Base-by-base conservation (phyloP, 2,113 vertebrate species). In the Pluvialis apricaria region DNA sequence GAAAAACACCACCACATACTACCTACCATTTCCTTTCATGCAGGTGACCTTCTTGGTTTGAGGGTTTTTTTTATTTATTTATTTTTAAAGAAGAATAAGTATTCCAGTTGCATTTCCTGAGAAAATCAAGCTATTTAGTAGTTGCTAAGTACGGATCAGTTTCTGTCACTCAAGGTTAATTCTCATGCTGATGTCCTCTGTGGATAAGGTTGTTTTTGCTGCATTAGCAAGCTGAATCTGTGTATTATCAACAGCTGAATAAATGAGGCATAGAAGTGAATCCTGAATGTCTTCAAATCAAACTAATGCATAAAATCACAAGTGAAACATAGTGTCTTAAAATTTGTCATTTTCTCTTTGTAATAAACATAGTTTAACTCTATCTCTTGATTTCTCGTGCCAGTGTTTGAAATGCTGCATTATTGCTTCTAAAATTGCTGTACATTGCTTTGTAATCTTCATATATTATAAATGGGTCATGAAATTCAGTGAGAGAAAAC, bases 81-180 rank as follows among this genome's bases (percentile, higher is more conserved):
- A 13, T n/a, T 55, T 31, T 54, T 2, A 19, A 68, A 28, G 20
- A 86, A 44, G 8, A 84, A 61, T 96, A 90, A 82, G 71, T 81
- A 96, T 97, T 97, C 86, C 55, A 57, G 24, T 12, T 80, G 61
- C 32, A 77, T 93, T 86, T 83, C 70, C 66, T 45, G 31, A 66
- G 88, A 80, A 97, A 97, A 66, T 81, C n/a, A 88, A 88, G 75
- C 66, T 69, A 73, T 89, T 91, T 93, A 80, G 88, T 49, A 40
- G 38, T 83, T 94, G 28, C 85, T 82, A 93, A 94, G 75, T 58
- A 83, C 69, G 87, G 85, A 96, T 97, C 95, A 96, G 93, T 86
- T 89, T 76, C 93, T 94, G 94, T 92, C 91, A 91, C 95, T 97
- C 96, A 52, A 97, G 78, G 84, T 95, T 95, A 92, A 96, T 96